Conservation (phyloP, 2,797 vertebrate species). For the Sebastes miniatus region DNA sequence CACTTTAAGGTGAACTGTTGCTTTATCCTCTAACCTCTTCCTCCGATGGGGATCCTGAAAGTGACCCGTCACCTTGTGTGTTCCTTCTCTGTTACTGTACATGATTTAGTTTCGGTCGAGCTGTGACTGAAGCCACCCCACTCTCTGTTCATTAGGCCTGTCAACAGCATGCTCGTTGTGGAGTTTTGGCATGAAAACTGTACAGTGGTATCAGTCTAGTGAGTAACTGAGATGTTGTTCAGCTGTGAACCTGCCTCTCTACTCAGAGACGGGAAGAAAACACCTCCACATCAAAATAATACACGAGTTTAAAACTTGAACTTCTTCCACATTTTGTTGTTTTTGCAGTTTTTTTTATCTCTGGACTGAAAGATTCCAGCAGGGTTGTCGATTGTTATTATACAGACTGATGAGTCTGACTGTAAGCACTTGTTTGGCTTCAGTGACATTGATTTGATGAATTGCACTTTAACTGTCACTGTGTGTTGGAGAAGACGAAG, state of each 20-base stretch:
- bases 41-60: not conserved
- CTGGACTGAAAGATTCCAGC: not conserved
- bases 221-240: conserved; percentile 10
- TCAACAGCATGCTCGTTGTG: conserved; percentile 40
- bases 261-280: not conserved
- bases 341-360: not conserved
- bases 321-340: not conserved
- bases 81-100: not conserved
- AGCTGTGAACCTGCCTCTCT: not conserved
- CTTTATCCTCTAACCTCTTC: not conserved
- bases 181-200: conserved; percentile 45
- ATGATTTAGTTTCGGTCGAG: not conserved
- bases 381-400: not conserved
- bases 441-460: not conserved
- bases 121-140: not conserved
- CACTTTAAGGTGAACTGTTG: too few species aligned
- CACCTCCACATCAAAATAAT: not conserved
- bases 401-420: not conserved
- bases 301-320: not conserved
- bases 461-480: not conserved
- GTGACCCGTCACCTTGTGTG: not conserved
- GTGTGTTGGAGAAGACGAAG: not conserved
- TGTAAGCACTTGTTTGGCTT: not conserved
- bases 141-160: not conserved
- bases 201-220: conserved; percentile 27